Conservation (phyloP, 2,888 invertebrate genomes). For the Palloptera scutellata region DNA sequence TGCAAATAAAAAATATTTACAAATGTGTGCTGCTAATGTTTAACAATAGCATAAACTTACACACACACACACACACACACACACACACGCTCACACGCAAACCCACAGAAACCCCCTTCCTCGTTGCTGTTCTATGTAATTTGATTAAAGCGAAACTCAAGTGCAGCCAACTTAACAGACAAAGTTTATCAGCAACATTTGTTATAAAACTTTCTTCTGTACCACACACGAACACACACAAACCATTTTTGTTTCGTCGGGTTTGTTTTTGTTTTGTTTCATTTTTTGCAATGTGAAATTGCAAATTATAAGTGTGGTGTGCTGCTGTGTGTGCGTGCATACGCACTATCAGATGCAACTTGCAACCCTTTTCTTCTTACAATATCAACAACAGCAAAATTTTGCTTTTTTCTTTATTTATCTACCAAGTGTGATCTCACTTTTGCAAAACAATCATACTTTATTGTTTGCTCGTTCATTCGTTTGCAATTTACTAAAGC, state of each 20-base stretch:
- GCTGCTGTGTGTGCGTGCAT: neutral
- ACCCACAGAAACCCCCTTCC: neutral
- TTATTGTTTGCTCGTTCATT: neutral
- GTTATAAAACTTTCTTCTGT: conserved; percentile 7
- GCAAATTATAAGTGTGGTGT: neutral
- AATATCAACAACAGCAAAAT: conserved; percentile 2
- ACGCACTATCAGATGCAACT: conserved; percentile 8
- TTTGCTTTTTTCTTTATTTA: neutral
- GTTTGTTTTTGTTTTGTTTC: neutral
- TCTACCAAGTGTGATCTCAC: conserved; percentile 1
- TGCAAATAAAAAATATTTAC: too few species aligned
- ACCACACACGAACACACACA: too few species aligned
- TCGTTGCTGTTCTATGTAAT: neutral
- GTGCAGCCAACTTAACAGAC: neutral
- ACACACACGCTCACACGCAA: too few species aligned
- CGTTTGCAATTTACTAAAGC: neutral
- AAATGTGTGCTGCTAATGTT: too few species aligned
- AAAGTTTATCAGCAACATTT: conserved; percentile 22
- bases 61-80: neutral
- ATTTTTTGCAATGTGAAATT: neutral
- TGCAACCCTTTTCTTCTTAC: conserved; percentile 15
- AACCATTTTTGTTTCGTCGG: neutral
- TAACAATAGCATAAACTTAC: neutral
- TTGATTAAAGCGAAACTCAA: neutral
- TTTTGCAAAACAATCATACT: neutral